These are phyloP conservation scores for Lutjanus campechanus DNA, from an alignment of 2,797 vertebrate genomes.

Conservation along the genomic window DNA sequence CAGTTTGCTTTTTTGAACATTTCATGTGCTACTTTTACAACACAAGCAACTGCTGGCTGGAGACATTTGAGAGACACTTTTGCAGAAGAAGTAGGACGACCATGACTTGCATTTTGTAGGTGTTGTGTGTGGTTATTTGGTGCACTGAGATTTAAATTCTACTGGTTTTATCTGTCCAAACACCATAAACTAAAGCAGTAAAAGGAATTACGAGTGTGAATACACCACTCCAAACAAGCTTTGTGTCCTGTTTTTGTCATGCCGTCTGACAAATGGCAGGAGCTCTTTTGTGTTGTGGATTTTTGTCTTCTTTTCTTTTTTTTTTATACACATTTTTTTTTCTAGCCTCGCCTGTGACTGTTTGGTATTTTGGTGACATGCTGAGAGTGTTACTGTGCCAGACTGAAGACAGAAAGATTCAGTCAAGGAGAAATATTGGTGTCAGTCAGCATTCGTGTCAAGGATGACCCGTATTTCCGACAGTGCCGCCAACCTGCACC, in stretches of 20 bases:
- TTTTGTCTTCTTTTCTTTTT: slow-evolving; percentile 10
- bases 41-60: not conserved
- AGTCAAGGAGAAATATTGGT: not conserved
- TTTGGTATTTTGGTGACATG: slow-evolving; percentile 34
- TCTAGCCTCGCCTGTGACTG: not conserved
- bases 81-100: not conserved
- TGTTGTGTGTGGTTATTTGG: not conserved
- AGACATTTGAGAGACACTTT: not conserved
- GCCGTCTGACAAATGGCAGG: not conserved
- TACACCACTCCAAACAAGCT: slow-evolving; percentile 12
- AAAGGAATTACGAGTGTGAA: not conserved
- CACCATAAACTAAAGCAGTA: not conserved
- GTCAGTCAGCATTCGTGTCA: not conserved
- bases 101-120: slow-evolving; percentile 8
- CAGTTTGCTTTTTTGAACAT: slow-evolving; percentile 7
- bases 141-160: not conserved
- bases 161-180: not conserved
- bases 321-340: not conserved
- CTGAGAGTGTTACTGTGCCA: slow-evolving; percentile 25
- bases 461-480: not conserved
- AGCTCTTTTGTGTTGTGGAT: slow-evolving; percentile 24
- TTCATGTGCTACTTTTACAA: slow-evolving; percentile 2
- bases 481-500: not conserved
- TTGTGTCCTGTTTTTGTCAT: slow-evolving; percentile 16
- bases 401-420: slow-evolving; percentile 16